Base-by-base conservation (phyloP, 2,888 invertebrate species). In the Spodoptera exigua region DNA sequence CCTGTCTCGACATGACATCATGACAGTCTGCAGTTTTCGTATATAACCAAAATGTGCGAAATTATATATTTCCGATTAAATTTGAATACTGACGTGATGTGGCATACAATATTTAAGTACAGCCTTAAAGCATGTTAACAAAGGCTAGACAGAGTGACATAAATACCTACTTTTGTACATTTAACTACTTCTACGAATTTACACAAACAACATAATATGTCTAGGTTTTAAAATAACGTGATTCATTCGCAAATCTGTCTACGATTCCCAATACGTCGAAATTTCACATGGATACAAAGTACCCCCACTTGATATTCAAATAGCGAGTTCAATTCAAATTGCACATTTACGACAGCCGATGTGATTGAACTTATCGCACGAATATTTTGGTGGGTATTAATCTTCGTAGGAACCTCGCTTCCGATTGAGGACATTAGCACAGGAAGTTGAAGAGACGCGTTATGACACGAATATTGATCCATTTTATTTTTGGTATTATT, bases 391-490 rank as follows among this genome's bases (percentile, higher is more conserved):
- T 80, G 72, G 73, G 78, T 58, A 56, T 63, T 86, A 71, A 86
- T 84, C 84, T 74, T 65, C 44, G 61, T 54, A 61, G 32, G 43
- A 73, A 61, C 82, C 80, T 74, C 74, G 81, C 83, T 83, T 87
- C 87, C 87, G 82, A 76, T 44, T 56, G 47, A 41, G 57, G 66
- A 32, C 73, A 63, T 72, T 75, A 59, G 52, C 76, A 73, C 74
- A 83, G 87, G 87, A 87, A 81, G 68, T 57, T 61, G 53, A 39
- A 57, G 61, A 72, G 72, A 70, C 75, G 44, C 17, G 51, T 32
- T 62, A 73, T 61, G 79, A 49, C 11, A 37, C 53, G 78, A 74
- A 79, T 79, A 79, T 57, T 74, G 70, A 79, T 75, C 55, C 37
- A 59, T 69, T 43, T 48, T 65, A 54, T 52, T 43, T 55, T 69